These are phyloP conservation scores for Sapayoa aenigma DNA, from an alignment of 2,113 vertebrate genomes.

Conservation along the genomic window DNA sequence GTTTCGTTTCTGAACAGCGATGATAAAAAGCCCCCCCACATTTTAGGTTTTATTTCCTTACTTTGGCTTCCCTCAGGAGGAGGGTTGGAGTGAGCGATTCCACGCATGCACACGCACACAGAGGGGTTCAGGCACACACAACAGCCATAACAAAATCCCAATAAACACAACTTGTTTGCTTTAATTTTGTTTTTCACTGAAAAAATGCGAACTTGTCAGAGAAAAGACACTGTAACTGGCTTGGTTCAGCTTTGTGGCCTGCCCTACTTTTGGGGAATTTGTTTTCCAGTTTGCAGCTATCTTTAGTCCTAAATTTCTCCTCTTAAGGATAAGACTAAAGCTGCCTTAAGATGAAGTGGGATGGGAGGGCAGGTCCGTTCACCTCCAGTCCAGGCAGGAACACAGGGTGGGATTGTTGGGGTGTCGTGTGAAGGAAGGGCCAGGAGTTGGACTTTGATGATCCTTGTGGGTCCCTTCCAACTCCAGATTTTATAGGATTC, in stretches of 20 bases:
- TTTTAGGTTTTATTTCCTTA: slow-evolving; percentile 36
- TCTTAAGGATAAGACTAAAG: not conserved
- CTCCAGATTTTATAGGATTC: not conserved
- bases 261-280: not conserved
- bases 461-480: not conserved
- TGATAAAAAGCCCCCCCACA: not conserved
- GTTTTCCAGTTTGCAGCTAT: not conserved
- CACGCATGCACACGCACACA: not conserved
- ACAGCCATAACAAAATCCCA: not conserved
- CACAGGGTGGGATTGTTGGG: not conserved
- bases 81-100: not conserved
- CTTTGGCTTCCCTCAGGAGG: slow-evolving; percentile 16
- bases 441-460: not conserved
- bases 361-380: not conserved
- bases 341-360: not conserved
- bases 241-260: not conserved
- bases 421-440: not conserved
- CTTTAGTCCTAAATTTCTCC: not conserved
- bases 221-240: not conserved
- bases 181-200: not conserved
- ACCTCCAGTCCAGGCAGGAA: not conserved
- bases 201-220: not conserved
- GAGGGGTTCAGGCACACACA: not conserved
- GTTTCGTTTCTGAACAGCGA: slow-evolving; percentile 31
- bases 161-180: slow-evolving; percentile 13